These are phyloP conservation scores for Zaprionus lineosus DNA, from an alignment of 2,888 invertebrate genomes.

Conservation along the genomic window DNA sequence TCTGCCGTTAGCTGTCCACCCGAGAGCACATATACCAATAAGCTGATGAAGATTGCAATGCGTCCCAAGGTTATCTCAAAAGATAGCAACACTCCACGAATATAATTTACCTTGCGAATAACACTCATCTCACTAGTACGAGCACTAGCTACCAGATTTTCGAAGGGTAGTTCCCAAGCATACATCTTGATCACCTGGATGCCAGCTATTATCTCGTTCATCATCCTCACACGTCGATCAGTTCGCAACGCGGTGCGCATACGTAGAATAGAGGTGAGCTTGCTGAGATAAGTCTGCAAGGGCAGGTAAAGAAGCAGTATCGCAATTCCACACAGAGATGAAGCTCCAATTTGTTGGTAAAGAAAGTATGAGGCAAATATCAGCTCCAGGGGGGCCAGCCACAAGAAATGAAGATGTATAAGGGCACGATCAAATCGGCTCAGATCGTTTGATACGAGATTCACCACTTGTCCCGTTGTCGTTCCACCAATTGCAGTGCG, in stretches of 20 bases:
- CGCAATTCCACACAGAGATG: constrained; percentile 85
- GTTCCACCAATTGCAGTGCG: constrained; percentile 90
- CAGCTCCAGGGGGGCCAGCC: constrained; percentile 94
- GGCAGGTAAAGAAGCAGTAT: constrained; percentile 87
- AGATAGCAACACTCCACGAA: constrained; percentile 89
- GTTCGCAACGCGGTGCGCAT: constrained; percentile 92
- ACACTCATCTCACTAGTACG: constrained; percentile 85
- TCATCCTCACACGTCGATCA: constrained; percentile 94
- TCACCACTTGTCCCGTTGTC: constrained; percentile 90
- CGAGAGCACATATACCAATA: constrained; percentile 89
- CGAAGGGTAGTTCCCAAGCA: constrained; percentile 95
- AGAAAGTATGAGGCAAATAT: constrained; percentile 90
- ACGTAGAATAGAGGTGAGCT: constrained; percentile 88
- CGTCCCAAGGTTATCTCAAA: constrained; percentile 94
- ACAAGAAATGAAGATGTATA: constrained; percentile 94
- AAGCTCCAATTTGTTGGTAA: constrained; percentile 85
- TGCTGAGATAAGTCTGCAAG: constrained; percentile 89
- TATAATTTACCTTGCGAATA: constrained; percentile 89
- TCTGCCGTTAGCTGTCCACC: constrained; percentile 90
- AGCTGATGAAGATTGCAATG: constrained; percentile 92
- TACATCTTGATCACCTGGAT: constrained; percentile 98
- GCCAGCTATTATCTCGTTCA: constrained; percentile 95
- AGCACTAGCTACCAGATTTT: constrained; percentile 87
- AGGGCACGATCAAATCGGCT: constrained; percentile 87
- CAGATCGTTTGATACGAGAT: constrained; percentile 97